These are phyloP conservation scores for Dasysyrphus albostriatus DNA, from an alignment of 2,888 invertebrate species.

Conservation along the genomic window DNA sequence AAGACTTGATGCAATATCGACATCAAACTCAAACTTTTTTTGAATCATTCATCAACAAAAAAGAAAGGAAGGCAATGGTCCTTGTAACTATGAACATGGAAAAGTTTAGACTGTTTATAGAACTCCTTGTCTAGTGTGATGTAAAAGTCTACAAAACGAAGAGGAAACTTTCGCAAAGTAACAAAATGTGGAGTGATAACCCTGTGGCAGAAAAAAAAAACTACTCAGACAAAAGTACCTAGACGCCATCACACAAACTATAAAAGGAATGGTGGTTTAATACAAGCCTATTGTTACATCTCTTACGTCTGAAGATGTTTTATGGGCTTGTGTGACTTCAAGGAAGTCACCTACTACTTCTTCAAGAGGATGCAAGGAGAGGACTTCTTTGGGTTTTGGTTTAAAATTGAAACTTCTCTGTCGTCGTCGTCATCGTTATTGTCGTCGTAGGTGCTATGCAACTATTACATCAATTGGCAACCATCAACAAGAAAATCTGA, in stretches of 20 bases:
- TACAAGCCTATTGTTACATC: constrained; percentile 50
- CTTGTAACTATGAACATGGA: neutral
- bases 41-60: neutral
- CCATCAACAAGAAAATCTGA: constrained; percentile 34
- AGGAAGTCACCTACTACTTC: constrained; percentile 66
- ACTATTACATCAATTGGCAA: constrained; percentile 73
- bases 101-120: constrained; percentile 2
- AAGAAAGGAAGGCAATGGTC: neutral
- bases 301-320: constrained; percentile 58
- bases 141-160: constrained; percentile 24
- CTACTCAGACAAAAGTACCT: constrained; percentile 83
- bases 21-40: too few species aligned
- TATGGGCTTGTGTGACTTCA: constrained; percentile 47
- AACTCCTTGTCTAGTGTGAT: constrained; percentile 27
- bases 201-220: constrained; percentile 69
- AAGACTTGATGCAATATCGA: neutral
- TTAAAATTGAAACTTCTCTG: neutral
- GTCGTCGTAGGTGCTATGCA: constrained; percentile 39
- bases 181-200: constrained; percentile 47
- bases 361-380: constrained; percentile 19
- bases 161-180: constrained; percentile 46
- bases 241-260: constrained; percentile 78
- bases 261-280: constrained; percentile 11
- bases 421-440: neutral
- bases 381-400: neutral